Conservation (phyloP, 2,797 vertebrate genomes). For the Propithecus perrieri region DNA sequence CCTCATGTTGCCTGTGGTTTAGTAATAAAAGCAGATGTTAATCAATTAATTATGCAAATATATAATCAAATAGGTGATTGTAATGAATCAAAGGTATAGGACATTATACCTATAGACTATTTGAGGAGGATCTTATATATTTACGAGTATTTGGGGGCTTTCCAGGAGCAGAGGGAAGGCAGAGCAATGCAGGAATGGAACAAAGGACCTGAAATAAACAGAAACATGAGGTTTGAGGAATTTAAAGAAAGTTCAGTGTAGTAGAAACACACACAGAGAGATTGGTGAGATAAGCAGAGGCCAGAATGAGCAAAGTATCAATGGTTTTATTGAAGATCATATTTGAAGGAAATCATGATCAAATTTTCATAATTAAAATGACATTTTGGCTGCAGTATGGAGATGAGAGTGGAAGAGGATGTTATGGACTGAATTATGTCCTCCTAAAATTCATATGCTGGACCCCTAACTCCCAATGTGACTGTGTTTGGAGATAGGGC, state of each 20-base stretch:
- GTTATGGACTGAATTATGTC: not conserved
- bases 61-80: not conserved
- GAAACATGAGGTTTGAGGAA: not conserved
- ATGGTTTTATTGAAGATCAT: not conserved
- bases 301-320: not conserved
- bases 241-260: not conserved
- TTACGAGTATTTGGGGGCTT: not conserved
- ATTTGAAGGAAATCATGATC: not conserved
- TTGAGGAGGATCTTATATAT: not conserved
- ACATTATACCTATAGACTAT: not conserved
- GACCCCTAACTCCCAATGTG: not conserved
- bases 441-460: not conserved
- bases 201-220: not conserved
- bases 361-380: conserved; percentile 1
- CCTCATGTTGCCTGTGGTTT: not conserved
- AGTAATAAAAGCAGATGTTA: not conserved
- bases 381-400: not conserved
- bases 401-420: not conserved
- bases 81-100: not conserved
- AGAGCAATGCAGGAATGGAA: not conserved
- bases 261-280: not conserved
- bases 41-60: not conserved
- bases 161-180: not conserved
- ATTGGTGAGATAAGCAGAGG: not conserved
- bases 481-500: not conserved